Conservation (phyloP, 2,888 invertebrate genomes). For the Parelbella ahira region DNA sequence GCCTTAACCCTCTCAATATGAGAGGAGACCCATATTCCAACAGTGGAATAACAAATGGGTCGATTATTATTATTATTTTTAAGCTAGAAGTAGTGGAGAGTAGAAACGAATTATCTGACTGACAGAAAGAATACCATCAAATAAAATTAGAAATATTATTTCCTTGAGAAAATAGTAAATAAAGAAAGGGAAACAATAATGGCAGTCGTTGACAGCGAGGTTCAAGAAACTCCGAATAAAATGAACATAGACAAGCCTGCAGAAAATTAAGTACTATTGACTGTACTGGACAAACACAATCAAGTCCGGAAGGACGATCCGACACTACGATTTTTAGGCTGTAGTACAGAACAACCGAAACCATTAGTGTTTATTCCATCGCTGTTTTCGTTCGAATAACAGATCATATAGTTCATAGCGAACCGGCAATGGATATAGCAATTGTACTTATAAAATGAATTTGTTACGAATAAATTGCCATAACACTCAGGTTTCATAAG, state of each 20-base stretch:
- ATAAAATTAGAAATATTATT: too few relatives aligned
- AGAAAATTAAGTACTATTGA: slow-evolving; percentile 61
- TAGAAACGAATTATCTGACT: too few relatives aligned
- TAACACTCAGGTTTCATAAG: slow-evolving; percentile 39
- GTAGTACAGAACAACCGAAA: neutral
- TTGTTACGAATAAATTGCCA: slow-evolving; percentile 4
- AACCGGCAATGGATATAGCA: slow-evolving; percentile 25
- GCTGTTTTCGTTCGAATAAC: slow-evolving; percentile 1
- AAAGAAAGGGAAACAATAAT: too few relatives aligned
- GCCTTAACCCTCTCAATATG: too few relatives aligned
- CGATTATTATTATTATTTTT: too few relatives aligned
- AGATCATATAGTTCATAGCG: neutral
- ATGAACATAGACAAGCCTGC: slow-evolving; percentile 30
- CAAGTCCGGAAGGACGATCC: slow-evolving; percentile 34
- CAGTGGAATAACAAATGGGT: too few relatives aligned
- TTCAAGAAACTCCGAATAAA: slow-evolving; percentile 22
- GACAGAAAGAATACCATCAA: too few relatives aligned
- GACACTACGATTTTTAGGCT: neutral
- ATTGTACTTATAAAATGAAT: too few relatives aligned
- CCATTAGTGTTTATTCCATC: neutral
- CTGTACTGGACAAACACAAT: slow-evolving; percentile 42
- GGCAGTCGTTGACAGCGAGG: slow-evolving; percentile 15
- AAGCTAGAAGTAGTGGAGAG: too few relatives aligned
- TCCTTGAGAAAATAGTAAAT: too few relatives aligned
- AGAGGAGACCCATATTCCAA: too few relatives aligned